Evolutionary conservation across 2,797 vertebrate species (phyloP), one percentile per base, ranked within the genome.

Genomic region (Petrocephalus schoutedeni): DNA sequence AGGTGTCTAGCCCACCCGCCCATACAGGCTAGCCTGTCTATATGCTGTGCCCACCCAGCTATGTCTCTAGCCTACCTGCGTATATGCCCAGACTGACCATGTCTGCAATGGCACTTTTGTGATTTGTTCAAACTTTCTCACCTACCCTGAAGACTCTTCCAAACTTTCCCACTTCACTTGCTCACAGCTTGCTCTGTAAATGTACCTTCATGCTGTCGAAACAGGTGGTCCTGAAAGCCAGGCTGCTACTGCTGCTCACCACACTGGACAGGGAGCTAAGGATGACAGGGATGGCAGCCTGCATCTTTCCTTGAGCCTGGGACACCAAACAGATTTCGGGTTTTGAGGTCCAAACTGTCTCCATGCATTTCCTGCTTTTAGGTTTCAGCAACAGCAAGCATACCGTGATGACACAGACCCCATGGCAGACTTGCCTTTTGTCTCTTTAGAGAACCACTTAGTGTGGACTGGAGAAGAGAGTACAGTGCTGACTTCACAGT

Each of bases 161-260:
- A 36, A 71, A 71, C 64, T 6, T 36, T 16, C 36, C 4, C 74
- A 49, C 19, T n/a, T 19, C 28, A 41, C 32, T 49, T 77, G 74
- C 41, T 77, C 16, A n/a, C 45, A 6, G 7, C 6, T 77, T n/a
- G 74, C 74, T 49, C 36, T 45, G 41, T 49, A 77, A 49, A 49
- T 83, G 56, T 91, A 96, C 96, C 95, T 92, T 95, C 95, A 96
- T 95, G 90, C 58, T 88, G 59, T 89, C 91, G 86, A 96, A 89
- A 90, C 96, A 96, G 84, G 93, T 90, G 1, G 91, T 92, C 89
- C 95, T 95, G 93, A 96, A 96, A 85, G 91, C 89, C 89, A 91
- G 58, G 89, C 92, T 95, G 88, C 91, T 94, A 93, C 96, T 96
- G 93, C 92, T 88, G 91, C 91, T 94, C 90, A 96, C 92, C 19